Conservation (phyloP, 2,113 vertebrate genomes). For the Microtus ochrogaster region DNA sequence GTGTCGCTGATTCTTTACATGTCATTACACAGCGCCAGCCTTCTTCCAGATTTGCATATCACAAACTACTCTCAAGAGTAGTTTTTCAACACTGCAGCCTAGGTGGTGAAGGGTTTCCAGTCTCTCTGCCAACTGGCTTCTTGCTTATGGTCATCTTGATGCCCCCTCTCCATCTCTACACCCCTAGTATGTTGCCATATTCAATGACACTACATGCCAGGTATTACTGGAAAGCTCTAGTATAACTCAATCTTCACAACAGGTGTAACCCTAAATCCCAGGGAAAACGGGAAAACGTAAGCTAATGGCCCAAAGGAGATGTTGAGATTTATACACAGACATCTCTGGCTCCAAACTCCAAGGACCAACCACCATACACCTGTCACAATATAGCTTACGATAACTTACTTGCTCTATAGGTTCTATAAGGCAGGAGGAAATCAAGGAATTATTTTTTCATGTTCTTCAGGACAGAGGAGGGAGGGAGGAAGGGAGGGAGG, state of each 20-base stretch:
- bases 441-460: neutral
- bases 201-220: neutral
- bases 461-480: neutral
- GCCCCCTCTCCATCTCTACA: neutral
- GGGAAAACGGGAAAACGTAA: neutral
- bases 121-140: neutral
- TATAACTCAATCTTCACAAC: constrained; percentile 15
- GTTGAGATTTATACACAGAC: neutral
- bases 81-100: neutral
- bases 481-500: neutral
- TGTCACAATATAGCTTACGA: neutral
- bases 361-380: neutral
- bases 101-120: neutral
- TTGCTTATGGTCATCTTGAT: neutral
- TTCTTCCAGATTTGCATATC: neutral
- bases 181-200: neutral
- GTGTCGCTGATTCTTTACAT: neutral
- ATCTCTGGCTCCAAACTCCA: neutral
- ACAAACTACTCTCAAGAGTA: too few species aligned
- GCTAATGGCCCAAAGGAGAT: neutral
- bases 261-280: neutral
- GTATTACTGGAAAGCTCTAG: neutral
- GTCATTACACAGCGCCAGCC: neutral
- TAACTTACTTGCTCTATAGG: neutral
- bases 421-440: neutral